Evolutionary conservation across 2,113 vertebrate species (phyloP), one percentile per base, ranked within the genome.

Genomic region (Labeo catla): DNA sequence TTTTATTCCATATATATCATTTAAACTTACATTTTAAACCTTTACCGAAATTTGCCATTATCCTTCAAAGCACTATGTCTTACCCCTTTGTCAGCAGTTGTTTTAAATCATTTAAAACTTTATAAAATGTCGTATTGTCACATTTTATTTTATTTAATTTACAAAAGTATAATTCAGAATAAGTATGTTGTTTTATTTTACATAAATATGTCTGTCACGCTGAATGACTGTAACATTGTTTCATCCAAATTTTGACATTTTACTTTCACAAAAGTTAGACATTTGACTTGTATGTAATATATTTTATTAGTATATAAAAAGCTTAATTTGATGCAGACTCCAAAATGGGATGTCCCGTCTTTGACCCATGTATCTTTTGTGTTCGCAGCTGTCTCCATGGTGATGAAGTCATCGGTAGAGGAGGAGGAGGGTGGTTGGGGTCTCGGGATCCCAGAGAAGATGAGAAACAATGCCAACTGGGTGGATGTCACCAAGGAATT

Each of bases 401-500:
- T 99, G 93, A 97, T 99, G 96, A 99, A 99, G 94, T 97, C 97
- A 66, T 93, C 97, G 0, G 92, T 96, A 77, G 98, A 98, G 63
- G 98, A 99, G 87, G 98, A 98, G 86, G 98, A 99, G 91, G 94
- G 96, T n/a, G 97, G 96, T 59, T 99, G 98, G 98, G 97, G 97
- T 68, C 95, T 99, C 0, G 91, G 95, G 84, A 93, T 98, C 88
- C 97, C 97, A 80, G 97, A 99, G 87, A 99, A 99, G 91, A 97
- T 98, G 97, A 98, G 96, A 90, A 95, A 93, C 92, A 97, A 95
- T 89, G 93, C 96, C 80, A 96, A 92, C 92, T 99, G 98, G 98
- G 94, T 99, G 92, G 97, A 99, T 91, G 97, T 99, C 89, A 99
- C 98, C 4, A 95, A 95, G 76, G 98, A 98, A 83, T 99, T 99